A percentile compares a stretch with the other conserved stretches of the same genome.
Evolutionary conservation across 2,113 vertebrate genomes (phyloP).

Genomic region (Phalacrocorax aristotelis): DNA sequence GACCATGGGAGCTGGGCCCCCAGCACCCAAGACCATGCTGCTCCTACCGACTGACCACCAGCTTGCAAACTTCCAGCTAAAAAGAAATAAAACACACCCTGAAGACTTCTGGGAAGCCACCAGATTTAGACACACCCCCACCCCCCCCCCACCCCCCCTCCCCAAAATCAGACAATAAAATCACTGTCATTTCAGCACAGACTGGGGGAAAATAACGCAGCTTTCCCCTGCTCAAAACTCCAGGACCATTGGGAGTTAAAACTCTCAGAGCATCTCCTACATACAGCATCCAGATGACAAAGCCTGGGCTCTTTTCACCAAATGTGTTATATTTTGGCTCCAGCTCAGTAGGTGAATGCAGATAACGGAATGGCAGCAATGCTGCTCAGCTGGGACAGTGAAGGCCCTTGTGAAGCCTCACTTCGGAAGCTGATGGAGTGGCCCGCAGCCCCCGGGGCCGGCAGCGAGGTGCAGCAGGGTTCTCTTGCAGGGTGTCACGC

Average conservation of each 20-base stretch:
- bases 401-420: not conserved
- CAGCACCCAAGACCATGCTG: rapidly evolving
- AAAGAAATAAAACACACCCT: not conserved
- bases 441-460: rapidly evolving
- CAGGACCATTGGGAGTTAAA: not conserved
- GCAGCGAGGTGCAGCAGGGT: not conserved
- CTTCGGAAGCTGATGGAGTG: rapidly evolving
- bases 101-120: not conserved
- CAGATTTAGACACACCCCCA: not conserved
- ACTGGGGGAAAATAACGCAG: not conserved
- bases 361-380: not conserved
- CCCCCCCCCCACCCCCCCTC: too few relatives aligned
- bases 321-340: not conserved
- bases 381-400: rapidly evolving
- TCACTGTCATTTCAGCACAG: not conserved
- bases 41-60: rapidly evolving
- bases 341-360: not conserved
- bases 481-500: too few relatives aligned
- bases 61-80: not conserved
- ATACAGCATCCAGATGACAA: not conserved
- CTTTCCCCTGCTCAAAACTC: not conserved
- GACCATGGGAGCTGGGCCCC: rapidly evolving
- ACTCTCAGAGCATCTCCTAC: not conserved
- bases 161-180: not conserved
- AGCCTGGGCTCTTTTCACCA: not conserved